phyloP scores from a whole-genome alignment of 2,113 vertebrate genomes.

The Orientallactaga bullata region DNA sequence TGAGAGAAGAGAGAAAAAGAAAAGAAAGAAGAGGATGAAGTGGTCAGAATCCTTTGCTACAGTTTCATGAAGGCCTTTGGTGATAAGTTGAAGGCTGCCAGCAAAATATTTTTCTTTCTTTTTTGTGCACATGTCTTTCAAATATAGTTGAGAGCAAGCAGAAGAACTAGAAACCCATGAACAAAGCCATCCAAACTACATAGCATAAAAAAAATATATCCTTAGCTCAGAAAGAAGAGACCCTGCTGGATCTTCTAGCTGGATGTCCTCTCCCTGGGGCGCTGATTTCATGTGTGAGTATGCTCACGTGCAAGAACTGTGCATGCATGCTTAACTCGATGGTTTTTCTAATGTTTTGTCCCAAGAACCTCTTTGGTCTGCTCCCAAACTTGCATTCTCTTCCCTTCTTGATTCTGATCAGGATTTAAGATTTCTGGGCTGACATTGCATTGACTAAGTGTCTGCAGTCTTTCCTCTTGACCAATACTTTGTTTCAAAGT shows the following conservation, averaged over 20 bases:
- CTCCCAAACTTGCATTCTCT: background rate
- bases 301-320: background rate
- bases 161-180: conserved; percentile 8
- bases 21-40: background rate
- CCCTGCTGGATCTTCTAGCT: background rate
- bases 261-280: background rate
- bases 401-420: background rate
- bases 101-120: background rate
- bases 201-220: background rate
- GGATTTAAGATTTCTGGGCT: background rate
- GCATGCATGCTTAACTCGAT: background rate
- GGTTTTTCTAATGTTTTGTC: background rate
- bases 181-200: conserved; percentile 5
- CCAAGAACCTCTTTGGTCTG: background rate
- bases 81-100: background rate
- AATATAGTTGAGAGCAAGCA: conserved; percentile 55
- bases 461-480: accelerated
- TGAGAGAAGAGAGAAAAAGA: too few species aligned
- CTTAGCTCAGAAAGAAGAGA: background rate
- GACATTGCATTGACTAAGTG: background rate
- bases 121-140: conserved; percentile 43
- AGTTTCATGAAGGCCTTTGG: background rate
- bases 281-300: background rate
- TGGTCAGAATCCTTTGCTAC: background rate
- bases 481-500: background rate